phyloP scores from a whole-genome alignment of 2,888 invertebrate species.

The Tiphia femorata region DNA sequence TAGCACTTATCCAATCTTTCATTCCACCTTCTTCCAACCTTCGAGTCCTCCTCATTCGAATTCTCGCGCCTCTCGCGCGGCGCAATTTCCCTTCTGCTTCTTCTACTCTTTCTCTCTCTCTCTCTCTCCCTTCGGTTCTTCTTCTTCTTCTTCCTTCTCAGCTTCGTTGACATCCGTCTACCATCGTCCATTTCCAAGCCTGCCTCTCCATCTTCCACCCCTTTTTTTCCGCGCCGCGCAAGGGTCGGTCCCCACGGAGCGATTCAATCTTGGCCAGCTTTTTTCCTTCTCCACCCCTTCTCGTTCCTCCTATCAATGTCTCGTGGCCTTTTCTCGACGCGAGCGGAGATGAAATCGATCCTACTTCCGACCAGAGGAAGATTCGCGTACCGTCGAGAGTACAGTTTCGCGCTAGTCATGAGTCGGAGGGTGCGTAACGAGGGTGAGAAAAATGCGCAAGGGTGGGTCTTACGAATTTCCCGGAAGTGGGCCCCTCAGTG shows the following conservation, averaged over 20 bases:
- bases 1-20: conserved; percentile 42
- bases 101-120: background rate
- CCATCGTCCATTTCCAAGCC: no score
- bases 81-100: no score
- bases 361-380: conserved; percentile 1
- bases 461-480: no score
- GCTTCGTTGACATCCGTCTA: no score
- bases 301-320: conserved; percentile 34
- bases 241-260: conserved; percentile 42
- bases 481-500: no score
- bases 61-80: no score
- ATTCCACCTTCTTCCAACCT: conserved; percentile 32
- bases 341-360: conserved; percentile 32
- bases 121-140: background rate
- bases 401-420: background rate
- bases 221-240: conserved; percentile 6
- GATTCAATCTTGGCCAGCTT: conserved; percentile 56
- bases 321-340: conserved; percentile 12
- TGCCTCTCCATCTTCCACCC: no score
- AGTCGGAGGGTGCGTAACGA: background rate
- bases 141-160: conserved; percentile 1
- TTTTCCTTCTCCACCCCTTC: conserved; percentile 11
- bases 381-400: background rate
- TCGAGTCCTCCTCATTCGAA: no score
- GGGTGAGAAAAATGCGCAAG: background rate